Evolutionary conservation across 2,888 invertebrate species (phyloP), one percentile per base, ranked within the genome.

Genomic region (Aporophyla nigra): DNA sequence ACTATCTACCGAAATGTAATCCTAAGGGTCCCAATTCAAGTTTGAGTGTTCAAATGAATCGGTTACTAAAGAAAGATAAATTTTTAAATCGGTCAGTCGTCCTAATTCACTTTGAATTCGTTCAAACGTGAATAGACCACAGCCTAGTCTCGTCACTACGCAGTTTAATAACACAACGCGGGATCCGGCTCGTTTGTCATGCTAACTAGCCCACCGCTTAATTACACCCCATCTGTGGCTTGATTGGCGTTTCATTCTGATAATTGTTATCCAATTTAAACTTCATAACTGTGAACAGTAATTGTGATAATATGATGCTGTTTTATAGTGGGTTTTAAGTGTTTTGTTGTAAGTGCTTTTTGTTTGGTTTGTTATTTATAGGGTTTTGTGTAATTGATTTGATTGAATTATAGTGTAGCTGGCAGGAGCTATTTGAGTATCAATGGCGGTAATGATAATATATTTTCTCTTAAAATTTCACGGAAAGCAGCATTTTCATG

Each of bases 241-340:
- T 93, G 93, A 94, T 92, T 93, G 93, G 91, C 92, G 90, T 92
- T 93, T 92, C 91, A 91, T 92, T 90, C 90, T 77, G 89, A 89
- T 93, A 93, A 94, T 93, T 92, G 92, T 91, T 88, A 88, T 83
- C 87, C 91, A 91, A 93, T 93, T 92, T 91, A 89, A 85, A 88
- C 87, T 89, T 91, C 91, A 93, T 92, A 88, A 90, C 90, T 78
- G 85, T 82, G 86, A 82, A 82, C 77, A 84, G 83, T 87, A 85
- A 88, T 87, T 84, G 85, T 71, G 78, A 84, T 82, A 86, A 76
- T 75, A 80, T 78, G 69, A 74, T 77, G 74, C 74, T 62, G 59
- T 71, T 83, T 71, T 82, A 68, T 75, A 78, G 56, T 75, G 53
- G 65, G 49, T 84, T 76, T 66, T 82, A 82, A 82, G 77, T 67